A percentile compares a stretch with the other conserved stretches of the same genome.
Conservation (phyloP, 2,113 vertebrate species). For the Eudyptes chrysolophus region DNA sequence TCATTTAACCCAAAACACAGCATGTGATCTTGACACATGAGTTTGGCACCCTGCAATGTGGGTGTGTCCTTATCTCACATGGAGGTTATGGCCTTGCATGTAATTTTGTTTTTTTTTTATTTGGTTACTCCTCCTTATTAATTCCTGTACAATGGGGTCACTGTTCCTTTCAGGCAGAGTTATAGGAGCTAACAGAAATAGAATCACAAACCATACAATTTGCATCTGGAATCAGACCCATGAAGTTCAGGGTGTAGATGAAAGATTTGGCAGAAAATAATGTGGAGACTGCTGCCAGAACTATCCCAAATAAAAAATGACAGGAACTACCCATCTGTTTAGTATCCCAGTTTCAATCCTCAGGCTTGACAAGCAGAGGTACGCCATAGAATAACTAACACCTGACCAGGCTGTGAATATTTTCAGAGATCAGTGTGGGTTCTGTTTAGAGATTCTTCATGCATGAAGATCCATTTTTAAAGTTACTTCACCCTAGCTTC, state of each 20-base stretch:
- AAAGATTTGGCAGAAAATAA: not conserved
- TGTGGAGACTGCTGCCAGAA: not conserved
- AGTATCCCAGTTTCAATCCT: not conserved
- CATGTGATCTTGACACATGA: fast-evolving
- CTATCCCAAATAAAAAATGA: not conserved
- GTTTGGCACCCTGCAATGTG: not conserved
- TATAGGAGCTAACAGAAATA: not conserved
- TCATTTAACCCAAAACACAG: not conserved
- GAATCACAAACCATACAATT: not conserved
- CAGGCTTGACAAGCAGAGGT: not conserved
- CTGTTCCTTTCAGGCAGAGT: not conserved
- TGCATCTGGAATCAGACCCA: not conserved
- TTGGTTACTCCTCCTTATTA: not conserved
- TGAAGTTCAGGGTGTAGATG: not conserved
- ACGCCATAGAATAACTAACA: not conserved
- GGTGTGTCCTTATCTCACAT: not conserved
- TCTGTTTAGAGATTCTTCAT: not conserved
- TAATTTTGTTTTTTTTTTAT: not conserved
- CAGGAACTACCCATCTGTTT: not conserved
- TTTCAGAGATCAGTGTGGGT: not conserved
- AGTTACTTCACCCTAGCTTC: not conserved
- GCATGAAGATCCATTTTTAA: not conserved
- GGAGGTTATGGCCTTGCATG: not conserved
- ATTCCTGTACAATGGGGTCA: not conserved
- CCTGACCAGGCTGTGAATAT: not conserved